A percentile compares a stretch with the other conserved stretches of the same genome.
Evolutionary conservation across 2,797 vertebrate genomes (phyloP).

Genomic region (Leuciscus waleckii): DNA sequence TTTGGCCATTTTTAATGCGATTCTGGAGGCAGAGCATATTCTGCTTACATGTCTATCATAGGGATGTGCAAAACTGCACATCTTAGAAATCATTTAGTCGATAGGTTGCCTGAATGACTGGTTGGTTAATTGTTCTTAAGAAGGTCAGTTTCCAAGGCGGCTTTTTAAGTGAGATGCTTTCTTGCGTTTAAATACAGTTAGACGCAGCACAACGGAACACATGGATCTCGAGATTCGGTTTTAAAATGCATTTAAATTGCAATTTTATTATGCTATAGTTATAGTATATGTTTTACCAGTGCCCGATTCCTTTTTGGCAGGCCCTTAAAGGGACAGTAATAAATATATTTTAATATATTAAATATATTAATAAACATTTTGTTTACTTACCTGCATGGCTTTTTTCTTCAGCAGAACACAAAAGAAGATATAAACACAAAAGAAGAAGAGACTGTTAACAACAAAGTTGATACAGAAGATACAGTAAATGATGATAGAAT

Average conservation of each 20-base stretch:
- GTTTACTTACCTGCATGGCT: too few relatives aligned
- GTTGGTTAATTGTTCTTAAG: neutral
- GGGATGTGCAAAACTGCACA: conserved; percentile 3
- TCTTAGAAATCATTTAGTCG: neutral
- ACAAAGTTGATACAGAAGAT: neutral
- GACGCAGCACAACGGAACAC: fast-evolving
- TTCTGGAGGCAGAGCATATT: conserved; percentile 39
- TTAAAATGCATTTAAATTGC: neutral
- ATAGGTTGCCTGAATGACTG: conserved; percentile 2
- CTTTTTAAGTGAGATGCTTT: neutral
- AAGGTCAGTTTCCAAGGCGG: neutral
- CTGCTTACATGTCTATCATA: conserved; percentile 11
- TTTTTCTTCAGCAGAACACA: neutral
- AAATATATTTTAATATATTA: too few relatives aligned
- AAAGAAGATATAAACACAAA: too few relatives aligned
- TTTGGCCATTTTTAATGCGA: conserved; percentile 35
- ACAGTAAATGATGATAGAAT: too few relatives aligned
- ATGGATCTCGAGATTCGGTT: neutral
- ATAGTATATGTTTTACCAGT: neutral
- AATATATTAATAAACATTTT: too few relatives aligned
- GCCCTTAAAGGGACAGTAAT: neutral
- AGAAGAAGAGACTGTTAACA: neutral
- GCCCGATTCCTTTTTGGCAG: neutral
- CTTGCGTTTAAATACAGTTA: neutral
- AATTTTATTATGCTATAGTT: neutral